Evolutionary conservation across 2,113 vertebrate genomes (phyloP).

Genomic region (Sinocyclocheilus rhinocerous): DNA sequence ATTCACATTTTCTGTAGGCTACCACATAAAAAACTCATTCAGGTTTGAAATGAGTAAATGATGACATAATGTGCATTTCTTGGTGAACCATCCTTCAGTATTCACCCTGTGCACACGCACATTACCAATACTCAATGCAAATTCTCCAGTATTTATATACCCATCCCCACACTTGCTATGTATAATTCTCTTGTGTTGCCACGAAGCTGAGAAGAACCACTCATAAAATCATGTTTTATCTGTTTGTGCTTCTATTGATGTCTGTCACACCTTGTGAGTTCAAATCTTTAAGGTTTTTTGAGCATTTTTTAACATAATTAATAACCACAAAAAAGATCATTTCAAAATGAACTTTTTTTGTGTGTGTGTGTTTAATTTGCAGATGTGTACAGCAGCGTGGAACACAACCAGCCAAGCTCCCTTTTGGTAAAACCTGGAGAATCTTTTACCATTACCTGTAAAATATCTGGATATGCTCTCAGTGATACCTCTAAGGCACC

Average conservation of each 20-base stretch:
- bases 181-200: background rate
- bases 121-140: background rate
- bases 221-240: background rate
- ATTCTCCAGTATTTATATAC: background rate
- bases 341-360: background rate
- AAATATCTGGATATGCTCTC: conserved; percentile 15
- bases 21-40: background rate
- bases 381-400: background rate
- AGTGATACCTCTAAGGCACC: conserved; percentile 2
- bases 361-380: too few species aligned
- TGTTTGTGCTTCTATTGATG: background rate
- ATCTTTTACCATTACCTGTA: conserved; percentile 13
- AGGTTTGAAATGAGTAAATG: background rate
- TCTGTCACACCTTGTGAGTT: background rate
- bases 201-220: background rate
- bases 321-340: background rate
- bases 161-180: background rate
- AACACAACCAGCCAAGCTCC: conserved; percentile 22
- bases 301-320: background rate
- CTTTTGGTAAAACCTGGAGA: background rate
- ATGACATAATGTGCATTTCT: background rate
- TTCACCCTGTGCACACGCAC: background rate
- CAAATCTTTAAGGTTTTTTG: background rate
- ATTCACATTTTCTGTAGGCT: background rate
- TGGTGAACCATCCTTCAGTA: background rate